Base-by-base conservation (phyloP, 2,797 vertebrate species). In the Staurois parvus region DNA sequence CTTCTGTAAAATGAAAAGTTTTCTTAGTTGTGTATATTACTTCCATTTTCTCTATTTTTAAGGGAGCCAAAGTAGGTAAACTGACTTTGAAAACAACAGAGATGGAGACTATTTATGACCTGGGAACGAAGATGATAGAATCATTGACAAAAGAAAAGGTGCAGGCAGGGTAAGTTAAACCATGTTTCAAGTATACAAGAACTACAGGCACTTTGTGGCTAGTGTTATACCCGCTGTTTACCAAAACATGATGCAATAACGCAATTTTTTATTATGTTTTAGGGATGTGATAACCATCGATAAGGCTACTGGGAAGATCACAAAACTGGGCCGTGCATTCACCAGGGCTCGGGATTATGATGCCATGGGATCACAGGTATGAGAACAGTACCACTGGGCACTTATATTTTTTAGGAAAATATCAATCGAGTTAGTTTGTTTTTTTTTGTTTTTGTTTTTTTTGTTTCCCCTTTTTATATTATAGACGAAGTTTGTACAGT, bases 71-170 rank as follows among this genome's bases (percentile, higher is more conserved):
- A 70, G 98, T 98, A 77, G 97, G 98, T 26, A 99, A 99, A 90
- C 89, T 99, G 89, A 99, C 97, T 0, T 90, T 99, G 29, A 99
- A 99, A 90, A 99, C 97, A 0, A 98, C 97, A 0, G 98, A 99
- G 88, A 99, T 99, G 98, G 98, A 99, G 90, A 99, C 98, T 0
- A 95, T 99, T 89, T 99, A 99, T 1, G 98, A 99, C 75, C 88
- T 99, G 89, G 98, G 98, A 37, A 98, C 96, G 42, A 99, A 99
- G 91, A 99, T 99, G 97, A 99, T 99, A 0, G 98, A 99, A 90
- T 97, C 97, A 0, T 93, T 99, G 76, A 97, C 96, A 84, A 98
- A 98, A 90, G 98, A 99, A 89, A 97, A 98, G 77, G 96, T 99
- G 80, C 97, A 98, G 90, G 97, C 97, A 0, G 98, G 98, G 98